phyloP scores from a whole-genome alignment of 2,797 vertebrate genomes.

The Aphelocoma californica region DNA sequence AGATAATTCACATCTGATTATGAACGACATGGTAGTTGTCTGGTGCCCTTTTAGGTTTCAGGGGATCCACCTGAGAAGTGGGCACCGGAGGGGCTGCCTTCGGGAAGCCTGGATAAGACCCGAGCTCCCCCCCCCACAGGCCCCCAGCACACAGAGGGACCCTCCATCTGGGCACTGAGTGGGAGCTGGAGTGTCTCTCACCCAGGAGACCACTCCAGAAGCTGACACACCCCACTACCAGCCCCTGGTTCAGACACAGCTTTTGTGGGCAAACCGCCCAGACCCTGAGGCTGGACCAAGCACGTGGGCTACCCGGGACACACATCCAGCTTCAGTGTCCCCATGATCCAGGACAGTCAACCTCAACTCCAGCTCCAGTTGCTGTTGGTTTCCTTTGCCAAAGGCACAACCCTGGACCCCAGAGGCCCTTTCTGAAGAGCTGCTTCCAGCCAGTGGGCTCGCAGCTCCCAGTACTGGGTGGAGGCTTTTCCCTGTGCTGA shows the following conservation, averaged over 20 bases:
- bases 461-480: neutral
- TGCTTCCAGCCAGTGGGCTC: neutral
- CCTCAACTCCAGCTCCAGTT: neutral
- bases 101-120: neutral
- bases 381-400: neutral
- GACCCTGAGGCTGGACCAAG: neutral
- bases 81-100: neutral
- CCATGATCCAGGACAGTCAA: fast-evolving
- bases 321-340: fast-evolving
- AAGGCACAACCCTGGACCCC: neutral
- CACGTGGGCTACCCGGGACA: neutral
- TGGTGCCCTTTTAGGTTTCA: neutral
- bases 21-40: neutral
- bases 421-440: neutral
- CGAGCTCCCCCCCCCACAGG: neutral
- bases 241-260: neutral
- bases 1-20: neutral
- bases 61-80: neutral
- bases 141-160: neutral
- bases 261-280: neutral
- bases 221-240: neutral
- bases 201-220: neutral
- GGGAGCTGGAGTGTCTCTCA: neutral
- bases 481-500: neutral
- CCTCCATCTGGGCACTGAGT: neutral